Evolutionary conservation across 2,797 vertebrate genomes (phyloP).

Genomic region (Oceanodroma leucorhoa): DNA sequence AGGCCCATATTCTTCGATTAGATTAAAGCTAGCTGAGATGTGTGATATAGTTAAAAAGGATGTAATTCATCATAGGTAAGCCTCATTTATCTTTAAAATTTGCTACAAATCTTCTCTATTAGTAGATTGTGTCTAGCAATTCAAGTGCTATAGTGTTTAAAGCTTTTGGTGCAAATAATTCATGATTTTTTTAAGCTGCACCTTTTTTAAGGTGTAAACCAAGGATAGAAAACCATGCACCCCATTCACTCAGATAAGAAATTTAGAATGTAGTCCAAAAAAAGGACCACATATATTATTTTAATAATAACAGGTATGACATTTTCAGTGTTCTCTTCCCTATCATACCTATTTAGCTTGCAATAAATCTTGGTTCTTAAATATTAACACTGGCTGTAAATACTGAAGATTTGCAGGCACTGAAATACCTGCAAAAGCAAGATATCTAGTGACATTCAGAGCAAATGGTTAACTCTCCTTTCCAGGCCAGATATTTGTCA

Average conservation of each 20-base stretch:
- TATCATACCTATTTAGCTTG: not conserved
- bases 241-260: not conserved
- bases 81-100: not conserved
- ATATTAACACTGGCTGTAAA: not conserved
- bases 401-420: not conserved
- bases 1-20: accelerated
- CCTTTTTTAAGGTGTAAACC: not conserved
- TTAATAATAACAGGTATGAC: not conserved
- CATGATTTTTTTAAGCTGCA: not conserved
- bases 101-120: not conserved
- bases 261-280: not conserved
- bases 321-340: not conserved
- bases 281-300: not conserved
- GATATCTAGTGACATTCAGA: not conserved
- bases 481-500: not conserved
- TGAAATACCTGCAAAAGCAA: not conserved
- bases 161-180: not conserved
- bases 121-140: not conserved
- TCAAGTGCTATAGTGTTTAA: not conserved
- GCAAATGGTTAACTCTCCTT: not conserved
- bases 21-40: not conserved
- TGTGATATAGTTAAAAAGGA: not conserved
- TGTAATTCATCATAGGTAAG: not conserved
- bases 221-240: not conserved
- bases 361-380: conserved; percentile 20